Evolutionary conservation across 2,797 vertebrate species (phyloP), one percentile per base, ranked within the genome.

Genomic region (Sebastes hubbsi): DNA sequence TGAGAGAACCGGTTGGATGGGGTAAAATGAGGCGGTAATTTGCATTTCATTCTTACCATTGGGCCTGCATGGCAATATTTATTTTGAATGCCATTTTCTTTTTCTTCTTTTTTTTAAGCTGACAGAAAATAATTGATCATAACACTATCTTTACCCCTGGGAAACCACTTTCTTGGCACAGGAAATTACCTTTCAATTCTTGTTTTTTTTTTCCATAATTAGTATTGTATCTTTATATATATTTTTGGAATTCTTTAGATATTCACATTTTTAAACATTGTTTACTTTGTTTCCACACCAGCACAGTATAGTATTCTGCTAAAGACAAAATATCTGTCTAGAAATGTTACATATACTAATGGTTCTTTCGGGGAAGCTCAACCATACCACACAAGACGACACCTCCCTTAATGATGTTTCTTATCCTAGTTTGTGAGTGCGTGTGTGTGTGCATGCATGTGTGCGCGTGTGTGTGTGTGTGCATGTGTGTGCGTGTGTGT

Each of bases 381-480:
- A 52, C 58, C 10, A 38, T 58, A 68, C 27, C 55, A 69, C 46
- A 60, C 42, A 73, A 72, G n/a, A 72, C 71, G 54, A 18, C 32
- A 68, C 16, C 46, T 61, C 24, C 78, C 27, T 61, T 75, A 74
- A 83, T 88, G 66, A 90, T 79, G 73, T 68, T 80, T 80, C 42
- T 84, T 84, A 77, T 83, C 73, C 67, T 65, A 25, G 42, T 34
- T 2, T 29, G 46, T 49, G 18, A 8, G 18, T 49, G 46, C 3
- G 61, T 73, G 75, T 75, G 68, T 77, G 75, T 78, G 54, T 68
- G 38, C 60, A 49, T 56, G 46, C 36, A 27, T 75, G 59, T 75
- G 73, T 32, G 62, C 62, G 30, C 3, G 18, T 49, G 46, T 2
- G 64, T 73, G 75, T 75, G 30, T 8, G 30, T 8, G 30, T 2